Percentiles rank a stretch among this genome's conserved stretches.
Conservation (phyloP, 2,888 invertebrate species). For the Chloroclystis v-ata region DNA sequence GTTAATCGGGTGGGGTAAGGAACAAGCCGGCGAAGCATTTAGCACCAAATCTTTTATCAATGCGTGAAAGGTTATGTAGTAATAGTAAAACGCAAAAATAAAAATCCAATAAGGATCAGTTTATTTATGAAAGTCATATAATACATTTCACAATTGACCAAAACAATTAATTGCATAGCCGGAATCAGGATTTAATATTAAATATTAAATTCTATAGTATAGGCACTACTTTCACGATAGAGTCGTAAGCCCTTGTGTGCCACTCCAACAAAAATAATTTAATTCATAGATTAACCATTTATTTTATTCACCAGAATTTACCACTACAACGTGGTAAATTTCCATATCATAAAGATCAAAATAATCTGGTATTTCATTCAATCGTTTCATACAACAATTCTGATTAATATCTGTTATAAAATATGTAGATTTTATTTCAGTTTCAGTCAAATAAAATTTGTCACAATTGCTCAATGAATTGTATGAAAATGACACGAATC, state of each 20-base stretch:
- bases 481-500: too few relatives aligned
- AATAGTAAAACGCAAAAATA: conserved; percentile 51
- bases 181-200: conserved; percentile 36
- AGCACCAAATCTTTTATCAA: too few relatives aligned
- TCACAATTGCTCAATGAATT: too few relatives aligned
- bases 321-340: conserved; percentile 31
- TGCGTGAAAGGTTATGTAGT: too few relatives aligned
- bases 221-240: conserved; percentile 17
- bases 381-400: too few relatives aligned
- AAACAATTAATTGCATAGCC: conserved; percentile 55
- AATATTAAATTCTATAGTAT: conserved; percentile 28
- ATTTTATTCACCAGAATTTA: conserved; percentile 9
- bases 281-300: neutral
- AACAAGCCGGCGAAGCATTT: too few relatives aligned
- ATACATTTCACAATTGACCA: conserved; percentile 76
- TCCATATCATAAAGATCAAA: conserved; percentile 4
- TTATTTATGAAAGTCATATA: conserved; percentile 74
- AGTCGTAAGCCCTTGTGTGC: conserved; percentile 20
- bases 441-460: too few relatives aligned
- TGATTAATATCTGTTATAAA: too few relatives aligned
- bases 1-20: too few relatives aligned
- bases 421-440: too few relatives aligned
- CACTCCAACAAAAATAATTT: too few relatives aligned
- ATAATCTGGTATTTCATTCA: too few relatives aligned
- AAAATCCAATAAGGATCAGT: conserved; percentile 73